Evolutionary conservation across 2,113 vertebrate genomes (phyloP), one percentile per base, ranked within the genome.

Genomic region (Hydrolagus affinis): DNA sequence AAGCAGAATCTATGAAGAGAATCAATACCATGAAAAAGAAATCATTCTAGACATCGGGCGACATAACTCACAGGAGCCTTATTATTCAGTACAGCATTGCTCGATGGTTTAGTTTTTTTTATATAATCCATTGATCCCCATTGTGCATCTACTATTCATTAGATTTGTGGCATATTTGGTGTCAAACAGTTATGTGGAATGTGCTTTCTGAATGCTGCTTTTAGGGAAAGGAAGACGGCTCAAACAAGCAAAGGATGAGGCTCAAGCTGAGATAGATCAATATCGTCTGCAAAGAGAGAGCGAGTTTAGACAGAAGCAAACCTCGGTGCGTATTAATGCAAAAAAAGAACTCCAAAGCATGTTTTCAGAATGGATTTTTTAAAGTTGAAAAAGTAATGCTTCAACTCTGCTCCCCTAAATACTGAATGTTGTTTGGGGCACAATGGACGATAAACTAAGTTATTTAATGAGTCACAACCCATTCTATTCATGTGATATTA

Each of bases 231-330:
- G 87, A 4, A 94, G 90, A 78, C 88, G 91, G n/a, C 59, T 94
- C 68, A 93, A 88, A 66, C 93, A 95, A 87, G 94, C 93, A 3
- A 95, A 93, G 86, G 93, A 94, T 80, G 93, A 94, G 88, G 94
- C 93, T 0, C 89, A 86, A 85, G 93, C 89, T 0, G 94, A 95
- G 66, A 89, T 90, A 2, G 91, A 94, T 75, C 93, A 91, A 44
- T 94, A 93, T 87, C 87, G 91, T 23, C 86, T 93, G 80, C 92
- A 93, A 86, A 91, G 88, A 73, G 93, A 94, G 25, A 92, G 91
- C 73, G 91, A 92, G 62, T 92, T 94, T 12, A 88, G 86, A 30
- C 86, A 86, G 28, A 94, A 91, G n/a, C 93, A 94, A 66, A 89
- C 90, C 0, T 91, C 88, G 0, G 94, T 95, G 75, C 90, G 91